phyloP scores from a whole-genome alignment of 2,888 invertebrate genomes.

The Anorthoa munda region DNA sequence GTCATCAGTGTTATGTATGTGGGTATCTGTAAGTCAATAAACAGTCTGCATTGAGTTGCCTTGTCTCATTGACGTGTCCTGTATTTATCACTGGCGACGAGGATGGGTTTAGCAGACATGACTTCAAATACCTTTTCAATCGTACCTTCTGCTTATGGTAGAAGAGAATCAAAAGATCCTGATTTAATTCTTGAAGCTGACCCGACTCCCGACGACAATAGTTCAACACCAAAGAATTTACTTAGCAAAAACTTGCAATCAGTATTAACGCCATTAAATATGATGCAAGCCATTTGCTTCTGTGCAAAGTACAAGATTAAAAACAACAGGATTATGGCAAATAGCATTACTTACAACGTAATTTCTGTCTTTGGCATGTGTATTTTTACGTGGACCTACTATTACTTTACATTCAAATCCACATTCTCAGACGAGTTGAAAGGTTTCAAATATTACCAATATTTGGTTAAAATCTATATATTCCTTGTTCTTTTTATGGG shows the following conservation, averaged over 20 bases:
- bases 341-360: background rate
- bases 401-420: background rate
- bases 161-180: background rate
- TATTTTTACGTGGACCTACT: background rate
- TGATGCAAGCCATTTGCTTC: conserved; percentile 2
- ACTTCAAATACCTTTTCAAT: background rate
- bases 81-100: no score
- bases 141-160: background rate
- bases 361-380: background rate
- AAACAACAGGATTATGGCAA: background rate
- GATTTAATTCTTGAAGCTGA: background rate
- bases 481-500: background rate
- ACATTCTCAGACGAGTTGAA: background rate
- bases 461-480: background rate
- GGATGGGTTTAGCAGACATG: no score
- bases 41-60: no score
- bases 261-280: background rate
- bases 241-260: background rate
- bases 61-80: no score
- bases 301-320: conserved; percentile 4
- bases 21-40: no score
- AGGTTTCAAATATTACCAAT: conserved; percentile 1
- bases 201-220: background rate
- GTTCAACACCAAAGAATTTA: background rate
- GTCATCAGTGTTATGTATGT: no score